These are phyloP conservation scores for Philypnodon macrostomus DNA, from an alignment of 2,797 vertebrate species.

Conservation along the genomic window DNA sequence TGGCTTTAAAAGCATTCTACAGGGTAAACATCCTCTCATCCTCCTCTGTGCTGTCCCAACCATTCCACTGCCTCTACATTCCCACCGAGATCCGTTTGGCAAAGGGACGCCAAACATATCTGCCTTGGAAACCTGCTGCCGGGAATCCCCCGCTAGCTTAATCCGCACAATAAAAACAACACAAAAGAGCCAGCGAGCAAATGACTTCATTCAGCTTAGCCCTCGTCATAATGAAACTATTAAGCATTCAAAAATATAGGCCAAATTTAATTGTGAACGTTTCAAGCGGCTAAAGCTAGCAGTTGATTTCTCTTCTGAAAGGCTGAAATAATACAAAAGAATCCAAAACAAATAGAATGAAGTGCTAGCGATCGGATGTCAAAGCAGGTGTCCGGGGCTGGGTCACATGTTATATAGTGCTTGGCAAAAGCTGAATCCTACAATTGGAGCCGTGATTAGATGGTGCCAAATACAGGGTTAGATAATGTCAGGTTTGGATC, in stretches of 20 bases:
- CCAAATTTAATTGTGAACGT: constrained; percentile 33
- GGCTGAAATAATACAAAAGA: too few relatives aligned
- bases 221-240: constrained; percentile 38
- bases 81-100: constrained; percentile 48
- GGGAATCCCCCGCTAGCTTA: constrained; percentile 43
- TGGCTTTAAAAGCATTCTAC: constrained; percentile 65
- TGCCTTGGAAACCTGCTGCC: constrained; percentile 42
- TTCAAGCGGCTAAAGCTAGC: constrained; percentile 13
- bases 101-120: constrained; percentile 34
- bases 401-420: constrained; percentile 68
- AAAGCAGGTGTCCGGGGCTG: constrained; percentile 69
- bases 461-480: constrained; percentile 41
- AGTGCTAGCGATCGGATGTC: constrained; percentile 50
- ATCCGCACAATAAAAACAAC: constrained; percentile 39
- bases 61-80: constrained; percentile 50
- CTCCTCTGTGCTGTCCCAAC: constrained; percentile 33
- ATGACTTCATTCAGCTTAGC: constrained; percentile 50
- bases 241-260: constrained; percentile 38
- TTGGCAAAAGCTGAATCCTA: constrained; percentile 63
- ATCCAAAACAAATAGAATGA: constrained; percentile 74
- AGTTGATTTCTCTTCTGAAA: too few relatives aligned
- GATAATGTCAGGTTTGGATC: constrained; percentile 43
- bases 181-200: constrained; percentile 42
- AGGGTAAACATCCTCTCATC: constrained; percentile 42
- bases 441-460: constrained; percentile 72